Evolutionary conservation across 2,888 invertebrate species (phyloP).

Genomic region (Cacoxenus indagator): DNA sequence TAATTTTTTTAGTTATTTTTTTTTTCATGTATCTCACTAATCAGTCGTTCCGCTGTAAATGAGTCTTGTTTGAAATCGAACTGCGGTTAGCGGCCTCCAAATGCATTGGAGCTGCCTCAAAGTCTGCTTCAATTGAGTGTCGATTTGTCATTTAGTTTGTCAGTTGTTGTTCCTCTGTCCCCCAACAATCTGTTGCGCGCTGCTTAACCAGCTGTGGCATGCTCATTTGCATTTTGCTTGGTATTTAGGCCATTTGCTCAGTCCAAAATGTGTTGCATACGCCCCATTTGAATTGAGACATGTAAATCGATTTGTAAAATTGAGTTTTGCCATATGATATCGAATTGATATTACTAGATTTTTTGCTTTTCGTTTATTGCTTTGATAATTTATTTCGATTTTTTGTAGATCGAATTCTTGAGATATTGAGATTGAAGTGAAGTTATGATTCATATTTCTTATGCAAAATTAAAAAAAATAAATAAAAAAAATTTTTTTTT

Average conservation of each 20-base stretch:
- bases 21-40: not conserved
- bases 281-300: not conserved
- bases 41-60: not conserved
- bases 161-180: no score
- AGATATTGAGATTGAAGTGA: no score
- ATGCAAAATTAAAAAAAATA: no score
- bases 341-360: not conserved
- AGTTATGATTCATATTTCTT: not conserved
- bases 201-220: not conserved
- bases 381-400: not conserved
- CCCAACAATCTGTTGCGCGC: no score
- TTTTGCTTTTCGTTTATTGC: not conserved
- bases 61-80: not conserved
- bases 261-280: not conserved
- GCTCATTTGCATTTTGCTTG: not conserved
- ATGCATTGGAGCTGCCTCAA: no score
- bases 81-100: no score
- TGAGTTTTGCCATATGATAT: not conserved
- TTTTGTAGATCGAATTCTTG: no score
- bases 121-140: not conserved
- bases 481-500: no score
- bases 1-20: no score
- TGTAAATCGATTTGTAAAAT: constrained; percentile 7
- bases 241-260: not conserved
- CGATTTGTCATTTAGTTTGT: not conserved